Percentiles rank a stretch among this genome's conserved stretches.
Conservation (phyloP, 2,888 invertebrate genomes). For the Drosophila pullipes region DNA sequence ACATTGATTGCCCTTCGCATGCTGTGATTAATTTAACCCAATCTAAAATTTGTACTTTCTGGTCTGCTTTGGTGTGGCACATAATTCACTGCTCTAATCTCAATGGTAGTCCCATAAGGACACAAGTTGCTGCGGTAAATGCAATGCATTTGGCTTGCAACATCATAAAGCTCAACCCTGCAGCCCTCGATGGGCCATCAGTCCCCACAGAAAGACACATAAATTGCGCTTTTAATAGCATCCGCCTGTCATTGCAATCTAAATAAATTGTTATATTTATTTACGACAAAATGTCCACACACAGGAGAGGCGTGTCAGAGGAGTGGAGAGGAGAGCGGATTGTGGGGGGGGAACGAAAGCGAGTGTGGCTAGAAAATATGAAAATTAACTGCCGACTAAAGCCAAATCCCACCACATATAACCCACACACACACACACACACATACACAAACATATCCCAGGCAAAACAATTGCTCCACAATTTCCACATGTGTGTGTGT, state of each 20-base stretch:
- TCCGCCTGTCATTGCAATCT: slow-evolving; percentile 83
- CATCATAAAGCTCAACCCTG: slow-evolving; percentile 57
- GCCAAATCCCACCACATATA: slow-evolving; percentile 72
- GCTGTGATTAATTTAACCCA: slow-evolving; percentile 7
- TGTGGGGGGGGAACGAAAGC: slow-evolving; percentile 5
- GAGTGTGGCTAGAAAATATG: slow-evolving; percentile 78
- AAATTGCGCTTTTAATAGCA: slow-evolving; percentile 80
- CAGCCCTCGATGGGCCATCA: slow-evolving; percentile 37
- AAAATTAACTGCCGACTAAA: slow-evolving; percentile 82
- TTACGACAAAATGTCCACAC: slow-evolving; percentile 78
- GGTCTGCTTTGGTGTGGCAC: not conserved
- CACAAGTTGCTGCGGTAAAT: slow-evolving; percentile 19
- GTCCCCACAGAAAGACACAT: slow-evolving; percentile 59
- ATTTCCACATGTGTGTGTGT: slow-evolving; percentile 45
- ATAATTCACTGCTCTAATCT: slow-evolving; percentile 25
- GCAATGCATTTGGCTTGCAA: slow-evolving; percentile 57
- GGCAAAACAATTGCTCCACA: slow-evolving; percentile 77
- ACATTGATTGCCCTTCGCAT: slow-evolving; percentile 11
- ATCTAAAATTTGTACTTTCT: not conserved
- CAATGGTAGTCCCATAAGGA: slow-evolving; percentile 17
- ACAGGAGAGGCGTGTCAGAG: slow-evolving; percentile 3
- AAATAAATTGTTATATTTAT: slow-evolving; percentile 83
- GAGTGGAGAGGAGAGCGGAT: not conserved
- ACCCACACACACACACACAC: slow-evolving; percentile 12
- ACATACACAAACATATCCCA: slow-evolving; percentile 7